Base-by-base conservation (phyloP, 1,140 invertebrate species). In the Drosophila equinoxialis region DNA sequence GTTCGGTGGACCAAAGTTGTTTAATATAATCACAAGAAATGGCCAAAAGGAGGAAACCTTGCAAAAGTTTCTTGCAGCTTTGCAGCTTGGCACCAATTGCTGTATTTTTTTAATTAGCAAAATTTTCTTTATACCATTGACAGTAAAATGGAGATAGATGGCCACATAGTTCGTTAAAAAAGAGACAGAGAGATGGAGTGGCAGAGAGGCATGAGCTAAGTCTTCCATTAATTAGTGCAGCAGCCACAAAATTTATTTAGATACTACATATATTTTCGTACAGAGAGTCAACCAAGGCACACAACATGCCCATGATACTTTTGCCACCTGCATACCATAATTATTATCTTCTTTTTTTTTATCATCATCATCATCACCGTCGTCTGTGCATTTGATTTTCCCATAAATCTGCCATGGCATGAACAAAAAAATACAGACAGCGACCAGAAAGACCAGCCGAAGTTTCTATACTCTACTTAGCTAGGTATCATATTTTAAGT, bases 11-110 rank as follows among this genome's bases (percentile, higher is more conserved):
- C 14, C 61, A 11, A 79, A 71, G 64, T 86, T 86, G 79, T 87
- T 87, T 51, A 71, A 79, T 71, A 86, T 86, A 87, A 86, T 87
- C 83, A 77, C 79, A 87, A 86, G 76, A 55, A 86, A 83, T 83
- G 76, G 79, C 83, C 75, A 71, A 57, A 60, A 30, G 55, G 48
- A 54, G 59, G 26, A 64, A 68, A 69, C 67, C 45, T 51, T 54
- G 64, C 42, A 65, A 81, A 83, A 75, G 64, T 64, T 79, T 63
- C 33, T 66, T 61, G 48, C 51, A 74, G 55, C 64, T 39, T 62
- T 68, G 30, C 58, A 51, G 17, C 45, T 51, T 51, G 45, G 45
- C 45, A 51, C 45, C 45, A 67, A 70, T 61, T 82, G 79, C 72
- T 75, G 61, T 82, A 30, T 30, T 81, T 77, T 83, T 86, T 86